Evolutionary conservation across 2,888 invertebrate species (phyloP), one percentile per base, ranked within the genome.

Genomic region (Sclerodermus sp.): DNA sequence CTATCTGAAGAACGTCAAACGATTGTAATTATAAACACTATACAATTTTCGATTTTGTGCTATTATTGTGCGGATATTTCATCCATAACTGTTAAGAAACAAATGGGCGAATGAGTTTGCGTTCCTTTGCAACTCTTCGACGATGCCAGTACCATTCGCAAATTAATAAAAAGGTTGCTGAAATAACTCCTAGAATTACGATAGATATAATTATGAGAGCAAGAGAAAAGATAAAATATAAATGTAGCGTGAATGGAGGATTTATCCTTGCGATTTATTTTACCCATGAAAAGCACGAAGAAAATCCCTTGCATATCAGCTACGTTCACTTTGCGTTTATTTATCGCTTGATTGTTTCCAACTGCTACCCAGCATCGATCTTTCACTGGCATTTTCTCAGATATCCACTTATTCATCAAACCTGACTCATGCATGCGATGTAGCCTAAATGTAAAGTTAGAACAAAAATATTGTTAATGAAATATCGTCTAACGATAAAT

Each of bases 271-370:
- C 12, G 12, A 10, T 10, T 31, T 31, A 31, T 31, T 12, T 58
- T 82, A 90, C 93, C 93, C 46, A 93, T 78, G 46, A 91, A 82
- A 2, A 94, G 79, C 0, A 95, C 88, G 66, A 93, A 88, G 79
- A 94, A 94, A 18, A 92, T 93, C 10, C 94, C 95, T 77, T 94
- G 93, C 93, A 94, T 95, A 68, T 95, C 94, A 45, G 88, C 85
- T 62, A 94, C 82, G 74, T 92, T 91, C 37, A 95, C 94, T 32
- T 91, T 92, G 68, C 93, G 91, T 71, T 91, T 93, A 54, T 87
- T 87, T n/a, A 87, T 89, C 76, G 88, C 88, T 0, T 86, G 80
- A 12, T 81, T 76, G 15, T 83, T 76, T 1, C 83, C 82, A 42
- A 82, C 47, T 1, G 58, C 83, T 73, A 84, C 87, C 84, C 84